Conservation (phyloP, 53 echinoderm and acorn worm genomes). For the Apostichopus leukothele region DNA sequence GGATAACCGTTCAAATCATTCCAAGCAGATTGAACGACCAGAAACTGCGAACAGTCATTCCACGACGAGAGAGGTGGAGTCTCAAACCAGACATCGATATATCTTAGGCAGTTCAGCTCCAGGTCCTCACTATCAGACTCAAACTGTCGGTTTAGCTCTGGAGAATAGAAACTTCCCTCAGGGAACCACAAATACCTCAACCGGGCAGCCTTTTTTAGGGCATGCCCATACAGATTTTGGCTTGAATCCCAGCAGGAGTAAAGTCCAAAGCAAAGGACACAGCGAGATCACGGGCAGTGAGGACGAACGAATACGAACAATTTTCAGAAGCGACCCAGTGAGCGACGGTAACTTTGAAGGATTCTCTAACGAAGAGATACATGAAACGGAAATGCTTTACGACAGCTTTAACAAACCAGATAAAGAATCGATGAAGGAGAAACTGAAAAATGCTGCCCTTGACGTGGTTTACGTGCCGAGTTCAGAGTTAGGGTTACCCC, state of each 20-base stretch:
- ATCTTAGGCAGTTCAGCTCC: constrained; percentile 15
- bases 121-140: neutral
- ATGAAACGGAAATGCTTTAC: constrained; percentile 56
- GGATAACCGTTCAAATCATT: neutral
- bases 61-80: neutral
- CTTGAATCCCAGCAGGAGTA: constrained; percentile 19
- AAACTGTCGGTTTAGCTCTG: neutral
- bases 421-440: constrained; percentile 26
- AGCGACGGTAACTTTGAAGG: constrained; percentile 65
- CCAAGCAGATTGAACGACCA: neutral
- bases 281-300: constrained; percentile 43
- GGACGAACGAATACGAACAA: constrained; percentile 21
- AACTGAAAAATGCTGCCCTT: constrained; percentile 78
- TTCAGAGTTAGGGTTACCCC: constrained; percentile 61
- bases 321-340: constrained; percentile 27
- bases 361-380: constrained; percentile 76
- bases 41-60: constrained; percentile 9
- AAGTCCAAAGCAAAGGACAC: neutral
- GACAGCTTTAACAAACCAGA: constrained; percentile 48
- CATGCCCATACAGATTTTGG: constrained; percentile 50
- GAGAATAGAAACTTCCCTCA: constrained; percentile 43
- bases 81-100: neutral
- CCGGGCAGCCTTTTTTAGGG: constrained; percentile 47
- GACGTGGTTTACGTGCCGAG: constrained; percentile 78
- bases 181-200: constrained; percentile 39